Evolutionary conservation across 2,113 vertebrate species (phyloP).

Genomic region (Hiodon alosoides): DNA sequence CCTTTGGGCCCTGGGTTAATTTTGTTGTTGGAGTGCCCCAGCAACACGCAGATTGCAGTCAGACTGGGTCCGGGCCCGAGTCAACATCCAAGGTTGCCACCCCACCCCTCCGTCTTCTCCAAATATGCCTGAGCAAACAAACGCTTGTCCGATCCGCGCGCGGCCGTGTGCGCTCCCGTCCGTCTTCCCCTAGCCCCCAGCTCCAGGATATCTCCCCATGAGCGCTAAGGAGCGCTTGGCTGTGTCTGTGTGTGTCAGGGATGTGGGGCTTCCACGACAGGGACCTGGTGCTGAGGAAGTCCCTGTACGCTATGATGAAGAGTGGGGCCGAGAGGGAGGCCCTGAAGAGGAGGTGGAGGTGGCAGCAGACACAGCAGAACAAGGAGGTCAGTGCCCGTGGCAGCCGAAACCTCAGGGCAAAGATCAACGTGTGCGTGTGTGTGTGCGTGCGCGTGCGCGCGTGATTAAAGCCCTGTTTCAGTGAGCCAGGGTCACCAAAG

Average conservation of each 20-base stretch:
- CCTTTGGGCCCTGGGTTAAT: too few relatives aligned
- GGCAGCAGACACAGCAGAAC: constrained; percentile 98
- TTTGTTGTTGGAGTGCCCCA: too few relatives aligned
- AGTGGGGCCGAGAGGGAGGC: constrained; percentile 88
- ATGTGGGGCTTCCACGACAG: constrained; percentile 99
- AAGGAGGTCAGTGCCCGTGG: constrained; percentile 78
- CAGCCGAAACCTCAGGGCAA: too few relatives aligned
- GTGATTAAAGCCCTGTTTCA: not conserved
- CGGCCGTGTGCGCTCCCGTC: not conserved
- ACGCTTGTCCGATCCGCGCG: not conserved
- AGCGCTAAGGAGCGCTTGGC: not conserved
- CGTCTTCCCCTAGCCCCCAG: not conserved
- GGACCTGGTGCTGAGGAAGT: constrained; percentile 92
- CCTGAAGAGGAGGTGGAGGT: constrained; percentile 92
- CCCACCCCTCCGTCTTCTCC: too few relatives aligned
- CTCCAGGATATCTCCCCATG: not conserved
- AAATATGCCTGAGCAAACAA: too few relatives aligned
- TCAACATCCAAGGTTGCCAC: too few relatives aligned
- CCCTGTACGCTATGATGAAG: constrained; percentile 95
- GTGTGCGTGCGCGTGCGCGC: too few relatives aligned
- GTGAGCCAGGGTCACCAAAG: not conserved
- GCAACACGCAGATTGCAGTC: too few relatives aligned
- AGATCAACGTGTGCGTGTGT: too few relatives aligned
- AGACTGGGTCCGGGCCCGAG: too few relatives aligned
- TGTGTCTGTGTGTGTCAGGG: constrained; percentile 56